Evolutionary conservation across 2,797 vertebrate genomes (phyloP).

Genomic region (Philypnodon macrostomus): DNA sequence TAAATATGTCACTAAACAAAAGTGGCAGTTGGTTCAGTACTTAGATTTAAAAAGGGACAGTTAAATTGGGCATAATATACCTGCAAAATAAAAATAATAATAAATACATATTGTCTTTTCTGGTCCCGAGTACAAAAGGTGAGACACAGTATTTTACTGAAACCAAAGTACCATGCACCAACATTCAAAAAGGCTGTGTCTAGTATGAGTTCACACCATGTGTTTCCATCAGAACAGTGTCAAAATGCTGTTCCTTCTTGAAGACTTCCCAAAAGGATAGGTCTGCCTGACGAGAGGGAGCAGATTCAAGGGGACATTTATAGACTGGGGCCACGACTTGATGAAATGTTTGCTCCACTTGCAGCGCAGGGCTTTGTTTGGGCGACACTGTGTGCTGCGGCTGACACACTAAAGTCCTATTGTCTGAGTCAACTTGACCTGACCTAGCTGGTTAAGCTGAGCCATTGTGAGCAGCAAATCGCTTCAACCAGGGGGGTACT

Average conservation of each 20-base stretch:
- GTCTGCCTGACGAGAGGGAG: constrained; percentile 49
- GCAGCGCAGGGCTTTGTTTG: constrained; percentile 74
- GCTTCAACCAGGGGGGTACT: constrained; percentile 80
- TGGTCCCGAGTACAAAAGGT: too few relatives aligned
- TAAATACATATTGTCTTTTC: too few relatives aligned
- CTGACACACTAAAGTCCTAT: constrained; percentile 82
- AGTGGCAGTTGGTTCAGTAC: too few relatives aligned
- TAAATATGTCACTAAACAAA: too few relatives aligned
- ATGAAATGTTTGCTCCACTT: constrained; percentile 76
- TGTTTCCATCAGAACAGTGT: constrained; percentile 9
- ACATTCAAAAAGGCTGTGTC: background rate
- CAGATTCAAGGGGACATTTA: constrained; percentile 65
- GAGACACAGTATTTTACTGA: too few relatives aligned
- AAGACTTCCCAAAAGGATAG: constrained; percentile 22
- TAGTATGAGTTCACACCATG: background rate
- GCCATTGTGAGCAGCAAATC: constrained; percentile 83
- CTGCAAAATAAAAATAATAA: too few relatives aligned
- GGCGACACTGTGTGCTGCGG: constrained; percentile 75
- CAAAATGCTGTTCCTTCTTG: constrained; percentile 13
- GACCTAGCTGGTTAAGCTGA: constrained; percentile 86
- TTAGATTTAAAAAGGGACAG: too few relatives aligned
- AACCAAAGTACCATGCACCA: background rate
- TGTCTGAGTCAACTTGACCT: constrained; percentile 86
- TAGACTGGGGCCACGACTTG: constrained; percentile 69
- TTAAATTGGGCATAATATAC: too few relatives aligned